Conservation (phyloP, 2,888 invertebrate species). For the Steinernema hermaphroditum region DNA sequence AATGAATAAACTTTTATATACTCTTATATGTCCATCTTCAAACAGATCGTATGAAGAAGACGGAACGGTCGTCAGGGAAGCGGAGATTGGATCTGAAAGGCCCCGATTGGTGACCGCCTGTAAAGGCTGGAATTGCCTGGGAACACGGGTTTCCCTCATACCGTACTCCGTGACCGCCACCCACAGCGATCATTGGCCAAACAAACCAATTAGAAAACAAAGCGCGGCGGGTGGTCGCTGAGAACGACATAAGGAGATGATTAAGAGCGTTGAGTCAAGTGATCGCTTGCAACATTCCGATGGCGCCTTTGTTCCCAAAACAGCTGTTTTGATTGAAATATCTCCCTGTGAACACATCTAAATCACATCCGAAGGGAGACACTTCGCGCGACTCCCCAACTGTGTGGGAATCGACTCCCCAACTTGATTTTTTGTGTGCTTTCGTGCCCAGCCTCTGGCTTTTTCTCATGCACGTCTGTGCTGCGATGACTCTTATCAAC, state of each 20-base stretch:
- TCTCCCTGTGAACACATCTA: background rate
- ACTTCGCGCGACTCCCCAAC: background rate
- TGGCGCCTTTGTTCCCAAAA: background rate
- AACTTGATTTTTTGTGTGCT: background rate
- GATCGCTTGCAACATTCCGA: background rate
- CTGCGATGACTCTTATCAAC: no score
- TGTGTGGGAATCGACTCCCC: background rate
- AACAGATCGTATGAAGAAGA: constrained; percentile 23
- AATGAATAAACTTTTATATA: no score
- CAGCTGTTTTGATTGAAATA: background rate
- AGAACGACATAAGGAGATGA: background rate
- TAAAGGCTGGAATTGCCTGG: background rate
- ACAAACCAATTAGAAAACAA: background rate
- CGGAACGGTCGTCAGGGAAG: background rate
- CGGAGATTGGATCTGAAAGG: background rate
- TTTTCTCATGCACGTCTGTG: no score
- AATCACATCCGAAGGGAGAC: background rate
- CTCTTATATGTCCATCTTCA: no score
- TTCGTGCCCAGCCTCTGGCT: no score
- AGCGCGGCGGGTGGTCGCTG: background rate
- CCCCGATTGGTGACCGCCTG: background rate
- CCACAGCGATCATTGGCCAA: background rate
- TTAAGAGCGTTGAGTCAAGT: background rate
- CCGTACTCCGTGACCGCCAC: background rate
- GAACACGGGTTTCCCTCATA: background rate